Conservation (phyloP, 1,140 invertebrate species). For the Cepaea nemoralis region DNA sequence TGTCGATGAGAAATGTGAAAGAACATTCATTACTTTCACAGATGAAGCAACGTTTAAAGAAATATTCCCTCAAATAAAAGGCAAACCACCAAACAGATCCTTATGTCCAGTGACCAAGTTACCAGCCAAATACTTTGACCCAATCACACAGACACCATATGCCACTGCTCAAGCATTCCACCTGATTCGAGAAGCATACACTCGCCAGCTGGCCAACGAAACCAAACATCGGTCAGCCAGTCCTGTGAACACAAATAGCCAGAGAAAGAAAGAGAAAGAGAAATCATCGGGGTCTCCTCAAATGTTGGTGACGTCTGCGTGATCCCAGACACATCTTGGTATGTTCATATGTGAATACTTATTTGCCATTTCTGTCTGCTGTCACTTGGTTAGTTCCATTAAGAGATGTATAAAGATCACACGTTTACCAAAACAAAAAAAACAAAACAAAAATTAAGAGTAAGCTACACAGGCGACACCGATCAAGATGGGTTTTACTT, state of each 20-base stretch:
- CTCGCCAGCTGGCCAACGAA: conserved; percentile 77
- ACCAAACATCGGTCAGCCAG: conserved; percentile 2
- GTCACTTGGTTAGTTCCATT: no score
- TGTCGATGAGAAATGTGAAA: conserved; percentile 75
- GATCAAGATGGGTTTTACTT: no score
- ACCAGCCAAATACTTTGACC: conserved; percentile 92
- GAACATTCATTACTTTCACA: conserved; percentile 91
- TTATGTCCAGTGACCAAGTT: conserved; percentile 75
- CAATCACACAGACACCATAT: conserved; percentile 87
- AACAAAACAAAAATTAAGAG: no score
- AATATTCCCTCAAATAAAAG: conserved; percentile 77
- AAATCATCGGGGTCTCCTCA: conserved; percentile 19
- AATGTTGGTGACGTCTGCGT: no score
- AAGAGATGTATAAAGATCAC: no score
- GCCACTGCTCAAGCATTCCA: conserved; percentile 87
- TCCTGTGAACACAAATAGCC: background rate
- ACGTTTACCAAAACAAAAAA: no score
- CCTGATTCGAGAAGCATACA: conserved; percentile 89
- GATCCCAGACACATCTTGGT: no score
- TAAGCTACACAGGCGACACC: no score
- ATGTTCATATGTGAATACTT: no score
- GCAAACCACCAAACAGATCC: conserved; percentile 73
- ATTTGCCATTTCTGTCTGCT: no score
- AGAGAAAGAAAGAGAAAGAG: conserved; percentile 36
- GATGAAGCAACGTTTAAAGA: conserved; percentile 84